These are phyloP conservation scores for Andrena marginata DNA, from an alignment of 2,888 invertebrate species.

Conservation along the genomic window DNA sequence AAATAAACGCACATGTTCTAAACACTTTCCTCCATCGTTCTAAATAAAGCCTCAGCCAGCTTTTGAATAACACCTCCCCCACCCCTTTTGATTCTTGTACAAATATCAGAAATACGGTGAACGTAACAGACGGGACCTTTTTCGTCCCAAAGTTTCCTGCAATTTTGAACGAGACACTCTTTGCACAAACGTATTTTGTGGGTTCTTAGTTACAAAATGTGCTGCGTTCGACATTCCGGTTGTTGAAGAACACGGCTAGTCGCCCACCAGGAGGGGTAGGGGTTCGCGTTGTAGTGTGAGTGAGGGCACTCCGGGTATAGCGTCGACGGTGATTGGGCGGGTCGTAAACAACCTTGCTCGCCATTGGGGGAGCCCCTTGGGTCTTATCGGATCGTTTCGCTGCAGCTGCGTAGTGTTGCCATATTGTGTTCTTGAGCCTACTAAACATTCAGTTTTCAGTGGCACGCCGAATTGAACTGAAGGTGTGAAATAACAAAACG, in stretches of 20 bases:
- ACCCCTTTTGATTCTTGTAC: no score
- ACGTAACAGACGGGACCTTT: no score
- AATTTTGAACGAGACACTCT: no score
- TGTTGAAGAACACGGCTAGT: background rate
- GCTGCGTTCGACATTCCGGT: background rate
- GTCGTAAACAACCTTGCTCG: background rate
- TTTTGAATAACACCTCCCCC: no score
- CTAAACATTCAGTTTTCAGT: slow-evolving; percentile 35
- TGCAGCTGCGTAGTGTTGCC: slow-evolving; percentile 21
- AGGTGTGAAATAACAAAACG: background rate
- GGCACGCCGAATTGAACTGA: slow-evolving; percentile 30
- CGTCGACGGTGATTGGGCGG: slow-evolving; percentile 7
- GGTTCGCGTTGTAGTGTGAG: background rate
- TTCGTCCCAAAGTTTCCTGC: no score
- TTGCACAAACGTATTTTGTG: no score
- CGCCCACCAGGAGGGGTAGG: background rate
- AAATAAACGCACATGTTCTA: background rate
- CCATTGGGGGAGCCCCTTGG: slow-evolving; percentile 22
- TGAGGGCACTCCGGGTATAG: background rate
- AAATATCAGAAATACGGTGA: no score
- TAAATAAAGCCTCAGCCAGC: no score
- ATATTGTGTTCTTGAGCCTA: background rate
- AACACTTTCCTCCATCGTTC: no score
- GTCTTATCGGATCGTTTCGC: slow-evolving; percentile 40
- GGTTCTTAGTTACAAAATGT: no score